Conservation (phyloP, 2,888 invertebrate genomes). For the Ischnus inquisitorius region DNA sequence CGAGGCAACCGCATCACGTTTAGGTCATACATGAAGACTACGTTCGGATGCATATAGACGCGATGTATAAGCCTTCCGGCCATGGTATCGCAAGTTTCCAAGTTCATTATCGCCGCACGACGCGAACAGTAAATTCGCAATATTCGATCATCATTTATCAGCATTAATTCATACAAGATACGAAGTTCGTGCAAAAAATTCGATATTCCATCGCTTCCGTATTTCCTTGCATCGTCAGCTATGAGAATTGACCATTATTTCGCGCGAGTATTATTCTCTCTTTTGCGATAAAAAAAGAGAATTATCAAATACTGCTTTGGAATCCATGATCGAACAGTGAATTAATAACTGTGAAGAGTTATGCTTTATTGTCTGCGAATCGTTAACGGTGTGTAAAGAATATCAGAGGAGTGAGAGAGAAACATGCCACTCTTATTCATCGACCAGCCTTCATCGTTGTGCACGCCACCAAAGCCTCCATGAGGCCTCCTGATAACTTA, state of each 20-base stretch:
- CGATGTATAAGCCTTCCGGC: conserved; percentile 10
- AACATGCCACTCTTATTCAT: conserved; percentile 6
- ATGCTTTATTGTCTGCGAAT: background rate
- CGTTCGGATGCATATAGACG: conserved; percentile 3
- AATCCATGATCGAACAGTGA: background rate
- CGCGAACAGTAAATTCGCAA: background rate
- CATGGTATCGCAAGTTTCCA: background rate
- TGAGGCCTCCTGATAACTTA: conserved; percentile 64
- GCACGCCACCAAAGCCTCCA: conserved; percentile 15
- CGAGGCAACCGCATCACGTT: conserved; percentile 27
- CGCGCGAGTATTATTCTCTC: background rate
- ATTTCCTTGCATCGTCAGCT: too few species aligned
- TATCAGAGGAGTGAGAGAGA: conserved; percentile 2
- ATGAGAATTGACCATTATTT: too few species aligned
- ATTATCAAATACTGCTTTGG: background rate
- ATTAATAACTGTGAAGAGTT: background rate
- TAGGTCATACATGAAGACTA: background rate
- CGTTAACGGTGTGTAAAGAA: background rate
- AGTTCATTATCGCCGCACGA: background rate
- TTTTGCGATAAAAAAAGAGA: background rate
- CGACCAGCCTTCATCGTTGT: background rate
- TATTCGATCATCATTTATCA: background rate
- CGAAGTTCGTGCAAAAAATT: background rate
- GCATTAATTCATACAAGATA: background rate
- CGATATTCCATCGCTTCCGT: background rate